Percentiles rank a stretch among this genome's conserved stretches.
phyloP scores from a whole-genome alignment of 2,113 vertebrate species.

The Leucosticte australis region DNA sequence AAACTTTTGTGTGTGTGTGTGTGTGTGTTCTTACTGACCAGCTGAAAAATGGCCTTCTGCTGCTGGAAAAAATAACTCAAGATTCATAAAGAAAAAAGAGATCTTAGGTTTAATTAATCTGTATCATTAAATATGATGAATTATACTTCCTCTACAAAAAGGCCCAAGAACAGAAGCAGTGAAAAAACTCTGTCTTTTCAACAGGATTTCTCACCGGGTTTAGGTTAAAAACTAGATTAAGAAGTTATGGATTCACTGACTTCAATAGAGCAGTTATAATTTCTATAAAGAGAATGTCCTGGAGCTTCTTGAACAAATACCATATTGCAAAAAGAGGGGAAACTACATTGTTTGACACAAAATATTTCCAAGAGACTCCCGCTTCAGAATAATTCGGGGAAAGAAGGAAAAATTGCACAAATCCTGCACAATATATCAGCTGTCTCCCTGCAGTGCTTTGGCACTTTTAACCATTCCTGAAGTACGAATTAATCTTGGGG shows the following conservation, averaged over 20 bases:
- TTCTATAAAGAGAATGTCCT: background rate
- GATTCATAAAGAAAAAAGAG: background rate
- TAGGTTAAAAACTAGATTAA: background rate
- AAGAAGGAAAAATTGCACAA: background rate
- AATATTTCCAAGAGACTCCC: background rate
- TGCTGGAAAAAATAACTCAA: background rate
- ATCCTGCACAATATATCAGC: background rate
- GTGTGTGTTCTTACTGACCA: background rate
- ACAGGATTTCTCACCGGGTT: background rate
- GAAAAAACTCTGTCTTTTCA: background rate
- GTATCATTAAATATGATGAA: background rate
- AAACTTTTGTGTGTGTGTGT: background rate
- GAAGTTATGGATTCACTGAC: background rate
- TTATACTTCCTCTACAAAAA: background rate
- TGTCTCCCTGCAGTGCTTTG: background rate
- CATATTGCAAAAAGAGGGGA: background rate
- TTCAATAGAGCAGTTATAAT: background rate
- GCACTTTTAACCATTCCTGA: background rate
- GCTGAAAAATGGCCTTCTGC: background rate
- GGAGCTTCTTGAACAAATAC: background rate
- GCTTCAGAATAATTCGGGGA: background rate
- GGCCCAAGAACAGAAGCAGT: background rate
- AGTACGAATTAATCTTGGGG: background rate
- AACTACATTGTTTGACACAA: background rate
- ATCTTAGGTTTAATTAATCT: background rate